These are phyloP conservation scores for Hyla sarda DNA, from an alignment of 2,113 vertebrate species.

Conservation along the genomic window DNA sequence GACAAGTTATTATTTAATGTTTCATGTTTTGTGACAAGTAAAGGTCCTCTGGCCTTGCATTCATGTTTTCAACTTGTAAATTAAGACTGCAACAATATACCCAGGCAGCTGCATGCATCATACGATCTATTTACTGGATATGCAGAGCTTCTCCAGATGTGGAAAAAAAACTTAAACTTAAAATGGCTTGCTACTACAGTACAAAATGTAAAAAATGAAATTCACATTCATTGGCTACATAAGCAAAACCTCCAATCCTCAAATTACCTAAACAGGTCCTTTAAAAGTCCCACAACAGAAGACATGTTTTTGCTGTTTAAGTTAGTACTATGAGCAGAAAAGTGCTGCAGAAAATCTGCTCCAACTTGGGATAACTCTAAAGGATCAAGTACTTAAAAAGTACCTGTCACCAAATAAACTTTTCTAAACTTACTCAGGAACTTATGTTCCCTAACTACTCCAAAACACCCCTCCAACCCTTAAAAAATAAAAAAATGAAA, in stretches of 20 bases:
- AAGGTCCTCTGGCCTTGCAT: not conserved
- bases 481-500: too few relatives aligned
- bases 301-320: too few relatives aligned
- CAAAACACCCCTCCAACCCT: too few relatives aligned
- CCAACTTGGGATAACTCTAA: too few relatives aligned
- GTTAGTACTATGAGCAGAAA: too few relatives aligned
- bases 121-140: conserved; percentile 51
- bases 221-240: not conserved
- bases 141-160: not conserved
- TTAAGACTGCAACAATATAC: conserved; percentile 61
- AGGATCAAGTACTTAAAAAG: too few relatives aligned
- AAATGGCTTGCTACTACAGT: not conserved
- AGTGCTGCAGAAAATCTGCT: too few relatives aligned
- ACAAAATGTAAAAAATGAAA: not conserved
- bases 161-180: not conserved
- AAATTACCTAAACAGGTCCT: not conserved
- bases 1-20: too few relatives aligned
- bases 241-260: not conserved
- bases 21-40: too few relatives aligned
- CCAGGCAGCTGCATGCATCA: conserved; percentile 62
- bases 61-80: conserved; percentile 57
- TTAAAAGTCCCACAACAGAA: not conserved
- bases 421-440: too few relatives aligned
- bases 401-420: too few relatives aligned
- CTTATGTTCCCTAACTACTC: too few relatives aligned